A percentile compares a stretch with the other conserved stretches of the same genome.
Evolutionary conservation across 2,113 vertebrate species (phyloP).

Genomic region (Alectura lathami): DNA sequence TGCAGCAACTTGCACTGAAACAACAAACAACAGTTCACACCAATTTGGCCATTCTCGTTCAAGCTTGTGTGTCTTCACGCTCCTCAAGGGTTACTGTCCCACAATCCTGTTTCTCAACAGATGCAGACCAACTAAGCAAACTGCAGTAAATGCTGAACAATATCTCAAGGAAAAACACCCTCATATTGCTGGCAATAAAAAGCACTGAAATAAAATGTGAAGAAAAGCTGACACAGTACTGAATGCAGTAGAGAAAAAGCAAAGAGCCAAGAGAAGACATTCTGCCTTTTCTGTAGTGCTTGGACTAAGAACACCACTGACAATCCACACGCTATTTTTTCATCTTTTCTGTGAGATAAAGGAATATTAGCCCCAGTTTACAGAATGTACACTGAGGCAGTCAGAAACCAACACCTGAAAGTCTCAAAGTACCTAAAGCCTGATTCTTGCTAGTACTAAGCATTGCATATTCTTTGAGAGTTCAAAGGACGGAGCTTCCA

Average conservation of each 20-base stretch:
- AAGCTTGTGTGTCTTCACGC: neutral
- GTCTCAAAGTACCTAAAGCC: neutral
- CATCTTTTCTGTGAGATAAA: neutral
- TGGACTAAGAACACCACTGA: fast-evolving
- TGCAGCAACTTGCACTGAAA: neutral
- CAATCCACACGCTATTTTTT: neutral
- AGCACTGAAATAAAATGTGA: neutral
- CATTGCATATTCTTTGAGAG: neutral
- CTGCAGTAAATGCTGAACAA: slow-evolving; percentile 15
- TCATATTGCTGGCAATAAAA: slow-evolving; percentile 6
- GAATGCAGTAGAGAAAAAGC: neutral
- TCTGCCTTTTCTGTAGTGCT: neutral
- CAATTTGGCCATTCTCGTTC: neutral
- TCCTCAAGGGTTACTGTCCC: neutral
- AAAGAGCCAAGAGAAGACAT: neutral
- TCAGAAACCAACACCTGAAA: neutral
- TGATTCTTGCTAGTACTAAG: neutral
- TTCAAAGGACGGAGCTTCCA: neutral
- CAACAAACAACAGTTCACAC: neutral
- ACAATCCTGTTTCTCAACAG: neutral
- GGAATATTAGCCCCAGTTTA: neutral
- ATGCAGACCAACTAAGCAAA: neutral
- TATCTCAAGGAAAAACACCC: neutral
- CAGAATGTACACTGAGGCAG: neutral
- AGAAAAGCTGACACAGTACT: neutral